phyloP scores from a whole-genome alignment of 2,888 invertebrate genomes.

The Aproaerema taeniolella region DNA sequence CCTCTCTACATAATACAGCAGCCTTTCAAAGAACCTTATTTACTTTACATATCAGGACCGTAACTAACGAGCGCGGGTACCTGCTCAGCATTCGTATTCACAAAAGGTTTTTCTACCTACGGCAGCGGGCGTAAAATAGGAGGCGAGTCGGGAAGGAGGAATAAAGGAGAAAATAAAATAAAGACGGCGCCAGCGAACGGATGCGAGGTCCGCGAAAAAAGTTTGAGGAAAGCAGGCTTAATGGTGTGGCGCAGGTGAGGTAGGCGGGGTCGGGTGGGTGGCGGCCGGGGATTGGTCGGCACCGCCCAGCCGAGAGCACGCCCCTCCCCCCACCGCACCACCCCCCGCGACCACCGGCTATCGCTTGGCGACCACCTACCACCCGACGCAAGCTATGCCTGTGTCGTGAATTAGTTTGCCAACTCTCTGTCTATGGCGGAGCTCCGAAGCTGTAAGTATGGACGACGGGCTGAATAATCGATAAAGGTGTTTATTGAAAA shows the following conservation, averaged over 20 bases:
- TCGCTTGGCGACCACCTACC: constrained; percentile 63
- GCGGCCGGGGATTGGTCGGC: constrained; percentile 67
- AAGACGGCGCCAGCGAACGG: constrained; percentile 73
- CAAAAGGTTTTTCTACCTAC: constrained; percentile 75
- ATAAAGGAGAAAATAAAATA: constrained; percentile 76
- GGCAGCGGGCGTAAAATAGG: constrained; percentile 72
- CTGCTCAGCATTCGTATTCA: constrained; percentile 75
- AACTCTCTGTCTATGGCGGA: constrained; percentile 77
- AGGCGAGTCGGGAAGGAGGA: constrained; percentile 72
- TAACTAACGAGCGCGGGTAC: constrained; percentile 72
- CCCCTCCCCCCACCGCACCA: constrained; percentile 42
- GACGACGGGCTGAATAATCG: constrained; percentile 75
- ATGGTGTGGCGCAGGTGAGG: constrained; percentile 75
- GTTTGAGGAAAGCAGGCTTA: constrained; percentile 68
- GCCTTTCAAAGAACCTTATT: constrained; percentile 51
- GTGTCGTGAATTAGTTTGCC: constrained; percentile 77
- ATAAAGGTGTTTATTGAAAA: constrained; percentile 78
- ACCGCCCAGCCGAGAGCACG: constrained; percentile 69
- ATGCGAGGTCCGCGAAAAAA: constrained; percentile 75
- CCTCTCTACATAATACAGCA: constrained; percentile 6
- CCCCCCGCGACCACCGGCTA: constrained; percentile 29
- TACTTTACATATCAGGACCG: constrained; percentile 71
- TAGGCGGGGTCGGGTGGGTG: constrained; percentile 69
- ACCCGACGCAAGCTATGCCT: constrained; percentile 72
- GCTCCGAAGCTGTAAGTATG: constrained; percentile 73